Evolutionary conservation across 2,113 vertebrate genomes (phyloP), one percentile per base, ranked within the genome.

Genomic region (Xiphias gladius): DNA sequence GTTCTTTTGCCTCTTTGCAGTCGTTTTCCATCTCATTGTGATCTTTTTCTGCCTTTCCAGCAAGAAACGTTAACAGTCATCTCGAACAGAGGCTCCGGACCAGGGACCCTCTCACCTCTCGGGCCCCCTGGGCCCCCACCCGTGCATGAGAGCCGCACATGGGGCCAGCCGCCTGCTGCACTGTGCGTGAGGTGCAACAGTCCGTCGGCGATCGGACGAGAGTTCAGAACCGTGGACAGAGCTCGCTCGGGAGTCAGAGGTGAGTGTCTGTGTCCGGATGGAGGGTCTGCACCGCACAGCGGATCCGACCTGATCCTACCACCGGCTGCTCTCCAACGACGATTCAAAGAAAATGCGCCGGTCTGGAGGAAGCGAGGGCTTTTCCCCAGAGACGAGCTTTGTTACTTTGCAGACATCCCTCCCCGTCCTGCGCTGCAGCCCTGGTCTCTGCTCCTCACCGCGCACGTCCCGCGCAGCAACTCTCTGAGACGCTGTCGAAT

Each of bases 171-270:
- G 61, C 17, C 8, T 54, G 70, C 24, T 71, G 54, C 37, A 41
- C 19, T 57, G 64, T 24, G 16, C 5, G 50, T n/a, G 8, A 54
- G 6, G 2, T 46, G 78, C 55, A 48, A n/a, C 26, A 52, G 68
- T 16, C 55, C 63, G 22, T 26, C 19, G 62, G 37, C 0, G 50
- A 50, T 30, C 61, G 26, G 30, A 28, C 13, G 7, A 1, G 39
- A 73, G 82, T 88, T 94, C 93, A 93, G 94, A 89, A 94, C 92
- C 91, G 64, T 89, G 91, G 92, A 94, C 91, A 94, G 93, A 83
- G 89, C 83, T 80, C 84, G 63, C 3, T 35, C 32, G 32, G 32
- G 22, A 54, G 7, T n/a, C 16, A 12, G 50, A 64, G 26, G 59
- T 62, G 41, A 74, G 30, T 19, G 72, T 0, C 46, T n/a, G 13